Base-by-base conservation (phyloP, 2,888 invertebrate genomes). In the Temnothorax ravouxi region DNA sequence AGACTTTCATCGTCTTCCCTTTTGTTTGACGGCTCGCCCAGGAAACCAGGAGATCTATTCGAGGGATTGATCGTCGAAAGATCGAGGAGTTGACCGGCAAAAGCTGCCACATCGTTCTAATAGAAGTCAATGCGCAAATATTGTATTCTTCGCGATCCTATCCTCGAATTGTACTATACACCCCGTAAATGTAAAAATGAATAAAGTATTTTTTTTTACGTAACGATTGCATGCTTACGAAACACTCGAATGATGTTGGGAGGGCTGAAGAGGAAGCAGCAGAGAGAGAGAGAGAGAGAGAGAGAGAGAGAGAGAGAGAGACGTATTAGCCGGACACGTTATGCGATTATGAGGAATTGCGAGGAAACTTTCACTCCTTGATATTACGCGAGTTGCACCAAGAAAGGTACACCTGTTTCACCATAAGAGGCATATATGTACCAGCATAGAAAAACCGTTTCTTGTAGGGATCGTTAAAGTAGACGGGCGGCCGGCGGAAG, bases 191-290 rank as follows among this genome's bases (percentile, higher is more conserved):
- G 72, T 80, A 72, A 71, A 71, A 59, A 59, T 59, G 80, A 90
- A 91, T 90, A 91, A 91, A 91, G 77, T 84, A 76, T 88, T 90
- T 89, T 88, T 89, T 89, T 90, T 90, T 90, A 90, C 82, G 80
- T 86, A 88, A 89, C 54, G 38, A 66, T 6, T 76, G 83, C 83
- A 88, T 90, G 83, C 84, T 89, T 90, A 86, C 21, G 83, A 56
- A 90, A 89, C 25, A 54, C 34, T 59, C 18, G 67, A 44, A 29
- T 38, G 41, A 62, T 54, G 54, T 44, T 50, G 66, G 34, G 44
- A 71, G 56, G 47, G 61, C 11, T 8, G 9, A 71, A 38, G 41
- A 41, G 76, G 75, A 47, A 47, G 15, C 25, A 50, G 38, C 34
- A 8, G 56, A 41, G 52, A 79, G 56, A 79, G 61, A 21, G 25